phyloP scores from a whole-genome alignment of 2,797 vertebrate genomes.

The Peromyscus aztecus region DNA sequence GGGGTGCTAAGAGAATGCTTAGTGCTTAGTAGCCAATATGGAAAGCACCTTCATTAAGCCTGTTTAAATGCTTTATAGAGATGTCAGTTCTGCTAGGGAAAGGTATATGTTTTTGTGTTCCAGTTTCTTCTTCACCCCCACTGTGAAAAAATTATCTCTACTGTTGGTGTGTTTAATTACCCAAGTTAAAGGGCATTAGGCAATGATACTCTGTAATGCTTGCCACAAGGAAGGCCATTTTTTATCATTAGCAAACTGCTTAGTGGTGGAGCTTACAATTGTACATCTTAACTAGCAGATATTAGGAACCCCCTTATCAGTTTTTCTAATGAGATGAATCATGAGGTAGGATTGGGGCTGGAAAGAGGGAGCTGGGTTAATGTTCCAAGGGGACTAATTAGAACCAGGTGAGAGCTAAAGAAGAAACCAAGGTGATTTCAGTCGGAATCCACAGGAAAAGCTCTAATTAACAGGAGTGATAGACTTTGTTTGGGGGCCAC shows the following conservation, averaged over 20 bases:
- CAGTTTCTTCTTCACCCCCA: constrained; percentile 72
- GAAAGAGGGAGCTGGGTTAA: constrained; percentile 92
- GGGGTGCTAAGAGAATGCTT: background rate
- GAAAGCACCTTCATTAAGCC: constrained; percentile 62
- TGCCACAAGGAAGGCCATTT: constrained; percentile 80
- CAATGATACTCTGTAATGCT: constrained; percentile 82
- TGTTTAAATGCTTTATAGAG: constrained; percentile 58
- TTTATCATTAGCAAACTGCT: constrained; percentile 85
- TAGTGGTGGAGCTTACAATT: constrained; percentile 76
- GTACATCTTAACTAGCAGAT: constrained; percentile 86
- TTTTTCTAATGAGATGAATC: constrained; percentile 95
- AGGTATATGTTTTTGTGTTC: constrained; percentile 70
- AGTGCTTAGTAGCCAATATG: constrained; percentile 15
- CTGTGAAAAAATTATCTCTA: constrained; percentile 82
- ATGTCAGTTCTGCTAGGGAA: constrained; percentile 48
- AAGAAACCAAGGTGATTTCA: constrained; percentile 94
- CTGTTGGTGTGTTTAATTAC: constrained; percentile 86
- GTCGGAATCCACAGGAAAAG: constrained; percentile 92
- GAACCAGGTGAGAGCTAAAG: constrained; percentile 94
- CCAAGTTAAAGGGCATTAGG: constrained; percentile 83
- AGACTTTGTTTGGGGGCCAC: constrained; percentile 94
- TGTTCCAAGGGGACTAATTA: constrained; percentile 98
- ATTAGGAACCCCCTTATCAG: constrained; percentile 92
- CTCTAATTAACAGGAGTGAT: constrained; percentile 98
- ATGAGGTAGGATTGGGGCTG: constrained; percentile 86